Conservation (phyloP, 92 coral and sea anemone species). For the Heliopora coerulea region DNA sequence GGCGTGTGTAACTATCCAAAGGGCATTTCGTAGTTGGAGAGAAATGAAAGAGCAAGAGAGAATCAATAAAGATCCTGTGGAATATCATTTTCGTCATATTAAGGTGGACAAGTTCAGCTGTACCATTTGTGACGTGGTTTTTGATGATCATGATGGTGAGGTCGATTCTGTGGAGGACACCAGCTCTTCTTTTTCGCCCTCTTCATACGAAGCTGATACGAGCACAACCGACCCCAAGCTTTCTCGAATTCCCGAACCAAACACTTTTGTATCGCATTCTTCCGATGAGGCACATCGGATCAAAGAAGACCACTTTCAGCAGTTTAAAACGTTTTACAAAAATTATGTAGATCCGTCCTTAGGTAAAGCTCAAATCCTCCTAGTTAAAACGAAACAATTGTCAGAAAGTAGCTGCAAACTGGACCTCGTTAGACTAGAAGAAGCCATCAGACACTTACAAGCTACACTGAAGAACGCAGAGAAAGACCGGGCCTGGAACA, state of each 20-base stretch:
- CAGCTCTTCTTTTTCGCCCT: not conserved
- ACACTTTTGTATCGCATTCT: constrained; percentile 23
- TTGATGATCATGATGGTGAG: not conserved
- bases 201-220: not conserved
- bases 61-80: constrained; percentile 3
- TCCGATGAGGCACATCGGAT: constrained; percentile 49
- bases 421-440: constrained; percentile 8
- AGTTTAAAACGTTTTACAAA: constrained; percentile 45
- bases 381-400: not conserved
- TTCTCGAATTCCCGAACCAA: not conserved
- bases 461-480: constrained; percentile 7
- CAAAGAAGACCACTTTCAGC: constrained; percentile 44
- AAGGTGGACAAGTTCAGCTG: constrained; percentile 69
- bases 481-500: constrained; percentile 9
- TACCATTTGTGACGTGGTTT: constrained; percentile 54
- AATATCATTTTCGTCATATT: constrained; percentile 52
- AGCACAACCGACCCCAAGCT: not conserved
- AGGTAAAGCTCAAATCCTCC: constrained; percentile 14
- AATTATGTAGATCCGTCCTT: constrained; percentile 30
- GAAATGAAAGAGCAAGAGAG: not conserved
- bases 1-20: not conserved
- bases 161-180: not conserved
- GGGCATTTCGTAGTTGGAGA: constrained; percentile 7
- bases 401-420: not conserved
- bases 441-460: constrained; percentile 5